Conservation (phyloP, 92 coral and sea anemone species). For the Muricea muricata region DNA sequence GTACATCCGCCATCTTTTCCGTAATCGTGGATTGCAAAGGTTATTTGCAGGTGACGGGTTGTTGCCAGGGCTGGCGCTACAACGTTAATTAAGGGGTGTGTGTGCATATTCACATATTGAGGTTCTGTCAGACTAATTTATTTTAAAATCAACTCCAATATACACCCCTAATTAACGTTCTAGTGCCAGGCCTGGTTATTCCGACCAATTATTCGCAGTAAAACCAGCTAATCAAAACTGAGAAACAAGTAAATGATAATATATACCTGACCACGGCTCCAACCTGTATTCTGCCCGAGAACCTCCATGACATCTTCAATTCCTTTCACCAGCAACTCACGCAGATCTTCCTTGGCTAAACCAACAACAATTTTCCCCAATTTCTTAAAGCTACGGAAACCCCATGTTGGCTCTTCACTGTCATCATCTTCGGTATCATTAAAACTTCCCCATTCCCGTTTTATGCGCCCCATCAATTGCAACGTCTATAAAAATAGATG, state of each 20-base stretch:
- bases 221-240: too few species aligned
- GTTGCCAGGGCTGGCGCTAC: too few species aligned
- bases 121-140: too few species aligned
- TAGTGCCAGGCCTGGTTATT: too few species aligned
- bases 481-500: conserved; percentile 56
- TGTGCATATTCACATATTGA: too few species aligned
- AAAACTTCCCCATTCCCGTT: conserved; percentile 82
- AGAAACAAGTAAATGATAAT: too few species aligned
- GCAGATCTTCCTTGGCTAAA: conserved; percentile 87
- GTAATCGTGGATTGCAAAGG: too few species aligned
- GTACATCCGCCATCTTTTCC: too few species aligned
- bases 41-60: too few species aligned
- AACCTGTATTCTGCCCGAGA: conserved; percentile 84
- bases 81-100: too few species aligned
- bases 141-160: too few species aligned
- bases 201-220: not conserved
- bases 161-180: too few species aligned
- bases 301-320: conserved; percentile 91
- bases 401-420: conserved; percentile 86
- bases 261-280: conserved; percentile 95
- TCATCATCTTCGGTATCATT: conserved; percentile 85
- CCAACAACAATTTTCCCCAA: conserved; percentile 92
- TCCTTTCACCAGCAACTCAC: conserved; percentile 89
- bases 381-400: conserved; percentile 80
- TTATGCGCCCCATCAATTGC: conserved; percentile 79